Percentiles rank a stretch among this genome's conserved stretches.
Evolutionary conservation across 2,888 invertebrate genomes (phyloP).

Genomic region (Tricholauxania praeusta): DNA sequence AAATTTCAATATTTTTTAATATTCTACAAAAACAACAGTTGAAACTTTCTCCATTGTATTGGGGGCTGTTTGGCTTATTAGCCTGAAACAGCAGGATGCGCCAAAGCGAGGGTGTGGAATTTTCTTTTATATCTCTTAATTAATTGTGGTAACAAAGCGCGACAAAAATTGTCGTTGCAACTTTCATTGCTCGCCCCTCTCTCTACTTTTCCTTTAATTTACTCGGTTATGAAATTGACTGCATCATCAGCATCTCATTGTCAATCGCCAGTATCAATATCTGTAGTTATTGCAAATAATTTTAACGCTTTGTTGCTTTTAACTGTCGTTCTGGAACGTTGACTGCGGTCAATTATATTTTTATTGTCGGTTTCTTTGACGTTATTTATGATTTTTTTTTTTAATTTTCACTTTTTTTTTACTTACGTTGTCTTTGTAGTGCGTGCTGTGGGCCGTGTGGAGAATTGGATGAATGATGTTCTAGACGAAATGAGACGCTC

Average conservation of each 20-base stretch:
- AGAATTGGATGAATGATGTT: constrained; percentile 92
- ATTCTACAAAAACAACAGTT: too few relatives aligned
- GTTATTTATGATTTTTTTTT: constrained; percentile 38
- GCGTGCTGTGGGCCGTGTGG: constrained; percentile 83
- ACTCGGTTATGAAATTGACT: neutral
- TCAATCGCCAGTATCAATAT: constrained; percentile 10
- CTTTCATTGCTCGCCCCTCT: constrained; percentile 4
- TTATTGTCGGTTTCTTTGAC: neutral
- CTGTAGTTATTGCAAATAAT: too few relatives aligned
- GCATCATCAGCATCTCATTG: neutral
- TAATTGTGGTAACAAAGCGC: constrained; percentile 40
- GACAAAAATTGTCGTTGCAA: neutral
- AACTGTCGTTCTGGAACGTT: neutral
- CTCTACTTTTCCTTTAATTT: neutral
- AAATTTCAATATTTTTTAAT: too few relatives aligned
- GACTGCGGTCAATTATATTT: neutral
- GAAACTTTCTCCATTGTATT: too few relatives aligned
- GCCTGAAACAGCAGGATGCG: too few relatives aligned
- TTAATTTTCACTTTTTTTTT: constrained; percentile 45
- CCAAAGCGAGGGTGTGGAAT: too few relatives aligned
- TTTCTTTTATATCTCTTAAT: constrained; percentile 41
- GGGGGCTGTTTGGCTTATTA: too few relatives aligned
- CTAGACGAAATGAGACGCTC: constrained; percentile 86
- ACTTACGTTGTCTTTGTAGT: constrained; percentile 65
- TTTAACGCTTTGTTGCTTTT: neutral